phyloP scores from a whole-genome alignment of 2,113 vertebrate species.

The Bubo blakistoni region DNA sequence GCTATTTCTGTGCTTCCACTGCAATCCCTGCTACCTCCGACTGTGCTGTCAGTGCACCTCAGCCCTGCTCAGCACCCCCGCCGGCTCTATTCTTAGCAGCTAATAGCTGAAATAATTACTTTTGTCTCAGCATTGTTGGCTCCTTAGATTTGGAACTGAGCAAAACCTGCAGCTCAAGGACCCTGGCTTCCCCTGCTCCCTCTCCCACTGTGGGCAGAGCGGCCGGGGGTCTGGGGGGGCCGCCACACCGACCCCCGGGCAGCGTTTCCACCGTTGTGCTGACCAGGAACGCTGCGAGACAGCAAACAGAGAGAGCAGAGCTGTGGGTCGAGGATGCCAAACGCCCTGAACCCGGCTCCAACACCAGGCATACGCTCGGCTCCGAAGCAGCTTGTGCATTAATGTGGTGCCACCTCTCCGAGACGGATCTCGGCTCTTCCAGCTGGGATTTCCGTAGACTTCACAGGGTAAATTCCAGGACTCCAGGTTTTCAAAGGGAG shows the following conservation, averaged over 20 bases:
- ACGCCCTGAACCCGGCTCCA: rapidly evolving
- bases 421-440: not conserved
- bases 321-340: not conserved
- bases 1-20: constrained; percentile 8
- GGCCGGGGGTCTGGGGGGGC: not conserved
- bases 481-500: not conserved
- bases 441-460: not conserved
- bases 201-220: not conserved
- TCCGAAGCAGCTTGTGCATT: not conserved
- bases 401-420: not conserved
- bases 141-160: not conserved
- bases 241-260: not conserved
- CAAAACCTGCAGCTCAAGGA: not conserved
- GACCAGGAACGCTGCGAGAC: not conserved
- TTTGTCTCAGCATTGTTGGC: constrained; percentile 18
- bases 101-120: constrained; percentile 56
- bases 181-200: not conserved
- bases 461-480: not conserved
- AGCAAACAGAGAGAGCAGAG: not conserved
- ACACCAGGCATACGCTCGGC: rapidly evolving
- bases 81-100: constrained; percentile 55
- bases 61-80: not conserved
- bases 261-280: not conserved
- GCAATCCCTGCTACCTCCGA: not conserved
- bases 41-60: not conserved